Evolutionary conservation across 2,797 vertebrate genomes (phyloP).

Genomic region (Danio albolineatus): DNA sequence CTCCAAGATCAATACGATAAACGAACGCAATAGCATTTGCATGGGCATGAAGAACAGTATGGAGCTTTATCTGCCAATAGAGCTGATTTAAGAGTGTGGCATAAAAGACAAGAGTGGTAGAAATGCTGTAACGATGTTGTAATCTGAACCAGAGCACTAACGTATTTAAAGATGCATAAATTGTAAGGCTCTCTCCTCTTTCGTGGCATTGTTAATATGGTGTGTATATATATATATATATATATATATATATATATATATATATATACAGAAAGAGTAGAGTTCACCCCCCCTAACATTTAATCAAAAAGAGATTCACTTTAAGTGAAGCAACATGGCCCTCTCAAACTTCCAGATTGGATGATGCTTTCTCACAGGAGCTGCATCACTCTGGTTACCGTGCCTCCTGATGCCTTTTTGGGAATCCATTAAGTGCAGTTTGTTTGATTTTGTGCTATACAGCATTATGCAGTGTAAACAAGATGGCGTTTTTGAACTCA

Average conservation of each 20-base stretch:
- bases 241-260: constrained; percentile 42
- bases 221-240: constrained; percentile 36
- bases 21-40: constrained; percentile 71
- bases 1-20: constrained; percentile 73
- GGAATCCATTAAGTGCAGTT: constrained; percentile 33
- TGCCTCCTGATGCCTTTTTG: constrained; percentile 43
- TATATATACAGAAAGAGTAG: constrained; percentile 36
- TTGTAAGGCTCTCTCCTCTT: constrained; percentile 26
- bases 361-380: constrained; percentile 42
- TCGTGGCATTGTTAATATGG: constrained; percentile 15
- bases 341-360: constrained; percentile 19
- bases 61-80: constrained; percentile 54
- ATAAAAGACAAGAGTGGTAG: constrained; percentile 53
- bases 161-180: constrained; percentile 45
- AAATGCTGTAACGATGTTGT: constrained; percentile 60
- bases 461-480: constrained; percentile 53
- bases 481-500: constrained; percentile 32
- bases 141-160: constrained; percentile 61
- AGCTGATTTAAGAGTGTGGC: constrained; percentile 40
- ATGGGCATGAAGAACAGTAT: constrained; percentile 69
- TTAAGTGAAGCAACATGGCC: constrained; percentile 43
- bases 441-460: constrained; percentile 51
- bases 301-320: constrained; percentile 45
- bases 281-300: background rate
- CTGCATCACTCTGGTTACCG: constrained; percentile 15